Conservation (phyloP, 2,797 vertebrate species). For the Coccyzus lansbergi region DNA sequence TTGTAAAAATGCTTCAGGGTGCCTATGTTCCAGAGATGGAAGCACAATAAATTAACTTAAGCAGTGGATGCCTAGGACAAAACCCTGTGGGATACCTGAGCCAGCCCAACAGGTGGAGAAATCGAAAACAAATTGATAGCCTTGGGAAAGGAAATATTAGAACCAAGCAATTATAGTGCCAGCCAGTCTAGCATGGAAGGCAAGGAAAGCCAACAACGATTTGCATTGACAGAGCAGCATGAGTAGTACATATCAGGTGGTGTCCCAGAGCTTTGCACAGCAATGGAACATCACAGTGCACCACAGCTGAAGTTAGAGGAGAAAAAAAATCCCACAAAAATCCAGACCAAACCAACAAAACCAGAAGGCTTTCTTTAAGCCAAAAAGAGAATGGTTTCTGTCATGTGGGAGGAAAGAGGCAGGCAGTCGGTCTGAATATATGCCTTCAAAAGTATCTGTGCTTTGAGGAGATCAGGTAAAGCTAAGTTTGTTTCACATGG, state of each 20-base stretch:
- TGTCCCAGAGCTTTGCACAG: constrained; percentile 3
- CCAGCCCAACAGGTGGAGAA: constrained; percentile 53
- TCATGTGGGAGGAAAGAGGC: background rate
- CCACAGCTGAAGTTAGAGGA: background rate
- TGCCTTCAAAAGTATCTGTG: background rate
- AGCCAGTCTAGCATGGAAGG: constrained; percentile 33
- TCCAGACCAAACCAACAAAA: background rate
- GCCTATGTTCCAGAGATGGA: constrained; percentile 16
- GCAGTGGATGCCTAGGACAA: constrained; percentile 14
- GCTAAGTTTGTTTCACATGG: rapidly evolving
- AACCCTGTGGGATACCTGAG: constrained; percentile 40
- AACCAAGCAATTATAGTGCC: constrained; percentile 47
- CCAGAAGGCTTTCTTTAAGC: background rate
- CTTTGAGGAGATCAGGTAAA: background rate
- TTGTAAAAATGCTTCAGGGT: constrained; percentile 49
- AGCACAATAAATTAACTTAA: constrained; percentile 58
- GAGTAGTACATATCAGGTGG: background rate
- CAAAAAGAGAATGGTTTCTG: background rate
- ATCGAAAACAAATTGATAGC: constrained; percentile 43
- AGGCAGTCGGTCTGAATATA: background rate
- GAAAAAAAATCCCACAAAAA: background rate
- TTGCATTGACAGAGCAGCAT: constrained; percentile 16
- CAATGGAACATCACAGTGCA: background rate
- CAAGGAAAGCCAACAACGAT: constrained; percentile 29
- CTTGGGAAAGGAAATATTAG: constrained; percentile 40